Percentiles rank a stretch among this genome's conserved stretches.
Evolutionary conservation across 2,888 invertebrate species (phyloP).

Genomic region (Globia sparganii): DNA sequence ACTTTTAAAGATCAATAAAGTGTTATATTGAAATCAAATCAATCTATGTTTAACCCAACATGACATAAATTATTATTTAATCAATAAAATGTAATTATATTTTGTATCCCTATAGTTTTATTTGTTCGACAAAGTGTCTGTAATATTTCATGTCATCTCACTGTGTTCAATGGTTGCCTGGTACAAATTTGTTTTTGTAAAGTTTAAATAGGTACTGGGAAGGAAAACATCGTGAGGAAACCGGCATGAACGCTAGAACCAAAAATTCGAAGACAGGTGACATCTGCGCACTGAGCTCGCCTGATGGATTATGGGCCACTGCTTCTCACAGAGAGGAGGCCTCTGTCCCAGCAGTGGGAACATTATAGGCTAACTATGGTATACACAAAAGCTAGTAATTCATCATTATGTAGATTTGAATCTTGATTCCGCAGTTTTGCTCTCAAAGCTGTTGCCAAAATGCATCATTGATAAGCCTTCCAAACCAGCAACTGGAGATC

Average conservation of each 20-base stretch:
- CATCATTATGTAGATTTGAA: background rate
- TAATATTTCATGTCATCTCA: background rate
- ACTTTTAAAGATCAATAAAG: background rate
- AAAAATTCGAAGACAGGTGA: too few relatives aligned
- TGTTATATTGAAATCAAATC: background rate
- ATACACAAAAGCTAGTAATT: background rate
- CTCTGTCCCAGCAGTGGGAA: too few relatives aligned
- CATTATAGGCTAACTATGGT: too few relatives aligned
- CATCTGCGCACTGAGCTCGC: too few relatives aligned
- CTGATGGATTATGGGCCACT: too few relatives aligned
- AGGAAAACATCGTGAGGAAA: too few relatives aligned
- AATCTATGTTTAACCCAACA: background rate
- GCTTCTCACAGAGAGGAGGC: too few relatives aligned
- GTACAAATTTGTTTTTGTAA: background rate
- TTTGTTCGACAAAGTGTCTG: background rate
- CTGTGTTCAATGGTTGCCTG: background rate
- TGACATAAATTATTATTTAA: background rate
- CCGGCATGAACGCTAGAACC: too few relatives aligned
- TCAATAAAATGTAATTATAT: background rate
- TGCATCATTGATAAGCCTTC: constrained; percentile 3
- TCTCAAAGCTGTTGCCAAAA: background rate
- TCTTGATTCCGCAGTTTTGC: background rate
- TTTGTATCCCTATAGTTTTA: background rate
- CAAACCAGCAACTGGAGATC: background rate
- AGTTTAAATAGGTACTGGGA: background rate